Evolutionary conservation across 2,113 vertebrate species (phyloP), one percentile per base, ranked within the genome.

Genomic region (Eonycteris spelaea): DNA sequence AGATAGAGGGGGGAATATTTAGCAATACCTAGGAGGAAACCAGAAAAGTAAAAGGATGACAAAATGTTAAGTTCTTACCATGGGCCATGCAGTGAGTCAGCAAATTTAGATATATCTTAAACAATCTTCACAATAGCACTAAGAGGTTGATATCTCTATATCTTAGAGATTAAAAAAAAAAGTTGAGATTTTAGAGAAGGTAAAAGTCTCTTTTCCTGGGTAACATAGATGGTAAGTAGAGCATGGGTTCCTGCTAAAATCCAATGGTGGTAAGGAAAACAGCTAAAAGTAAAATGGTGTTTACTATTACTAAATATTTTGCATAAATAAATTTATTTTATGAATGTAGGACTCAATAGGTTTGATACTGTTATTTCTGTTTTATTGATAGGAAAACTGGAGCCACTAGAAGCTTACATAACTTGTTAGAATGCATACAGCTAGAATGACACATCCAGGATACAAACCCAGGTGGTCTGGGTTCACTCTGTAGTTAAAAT

Each of bases 371-470:
- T 38, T 61, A 59, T 73, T 33, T 5, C 45, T 48, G 7, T 80
- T 19, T 65, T n/a, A 35, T 53, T 68, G 2, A 0, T 43, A 33
- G 22, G 5, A 73, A 91, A 88, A 26, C 0, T 35, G 5, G 38
- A 79, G 35, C 3, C 8, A 33, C 22, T 2, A 22, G 15, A 15
- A 45, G 12, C 5, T 10, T 40, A 82, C 43, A 28, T 38, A 14
- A 83, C 11, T 21, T 82, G 16, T 8, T n/a, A 7, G 35, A 12
- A 11, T 21, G 2, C 0, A 35, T 18, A 1, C 1, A 13, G 24
- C 9, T 85, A 35, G 8, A 38, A 7, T 35, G 61, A 48, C 10
- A 40, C 18, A 67, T 12, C 15, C 26, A 45, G n/a, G 21, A 40
- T 5, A 8, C n/a, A 71, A 74, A 67, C 2, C 2, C 35, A 51